Percentiles rank a stretch among this genome's conserved stretches.
These are phyloP conservation scores for Drosophila pegasa DNA, from an alignment of 2,888 invertebrate genomes.

Conservation along the genomic window DNA sequence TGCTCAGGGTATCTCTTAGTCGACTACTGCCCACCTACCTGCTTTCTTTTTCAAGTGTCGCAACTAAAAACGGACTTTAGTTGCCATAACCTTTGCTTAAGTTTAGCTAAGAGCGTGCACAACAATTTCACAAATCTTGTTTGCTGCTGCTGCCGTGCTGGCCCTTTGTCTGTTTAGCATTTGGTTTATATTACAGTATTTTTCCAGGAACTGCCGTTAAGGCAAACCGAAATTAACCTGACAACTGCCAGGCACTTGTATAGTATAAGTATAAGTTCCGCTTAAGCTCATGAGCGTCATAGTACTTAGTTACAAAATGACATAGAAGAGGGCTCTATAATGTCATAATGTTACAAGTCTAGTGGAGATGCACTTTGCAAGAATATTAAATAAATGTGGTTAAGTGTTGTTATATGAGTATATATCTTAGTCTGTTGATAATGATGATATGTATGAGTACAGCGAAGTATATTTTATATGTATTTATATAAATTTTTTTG, in stretches of 20 bases:
- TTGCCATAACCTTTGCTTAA: conserved; percentile 22
- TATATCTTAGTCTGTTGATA: no score
- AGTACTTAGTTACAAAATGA: neutral
- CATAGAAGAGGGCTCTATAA: neutral
- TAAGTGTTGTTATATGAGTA: neutral
- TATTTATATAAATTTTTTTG: no score
- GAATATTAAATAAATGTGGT: neutral
- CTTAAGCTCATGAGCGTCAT: neutral
- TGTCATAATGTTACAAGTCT: no score
- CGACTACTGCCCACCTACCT: neutral
- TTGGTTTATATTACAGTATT: conserved; percentile 53
- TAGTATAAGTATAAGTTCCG: conserved; percentile 7
- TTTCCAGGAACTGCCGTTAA: conserved; percentile 3
- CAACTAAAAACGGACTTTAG: conserved; percentile 52
- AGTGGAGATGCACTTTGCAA: neutral
- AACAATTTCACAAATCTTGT: conserved; percentile 56
- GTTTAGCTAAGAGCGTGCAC: conserved; percentile 8
- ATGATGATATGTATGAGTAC: no score
- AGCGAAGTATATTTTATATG: no score
- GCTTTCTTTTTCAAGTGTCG: conserved; percentile 10
- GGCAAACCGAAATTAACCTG: conserved; percentile 2
- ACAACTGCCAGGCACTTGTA: conserved; percentile 20
- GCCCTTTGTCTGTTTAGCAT: conserved; percentile 43
- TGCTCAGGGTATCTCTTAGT: neutral
- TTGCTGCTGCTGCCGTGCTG: conserved; percentile 30